Conservation (phyloP, 2,797 vertebrate genomes). For the Pseudochirops cupreus region DNA sequence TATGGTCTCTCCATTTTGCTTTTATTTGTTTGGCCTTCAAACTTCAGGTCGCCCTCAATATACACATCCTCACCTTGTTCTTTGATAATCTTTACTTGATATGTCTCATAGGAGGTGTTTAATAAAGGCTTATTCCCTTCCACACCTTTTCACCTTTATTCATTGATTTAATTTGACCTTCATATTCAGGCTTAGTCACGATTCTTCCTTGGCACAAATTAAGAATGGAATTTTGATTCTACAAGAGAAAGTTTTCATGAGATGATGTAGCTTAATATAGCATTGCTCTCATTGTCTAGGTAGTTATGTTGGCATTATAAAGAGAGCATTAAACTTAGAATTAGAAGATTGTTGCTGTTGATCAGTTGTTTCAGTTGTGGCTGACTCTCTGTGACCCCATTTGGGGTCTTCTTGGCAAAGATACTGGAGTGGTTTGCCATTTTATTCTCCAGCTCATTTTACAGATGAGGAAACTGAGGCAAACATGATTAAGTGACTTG, state of each 20-base stretch:
- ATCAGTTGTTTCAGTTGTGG: background rate
- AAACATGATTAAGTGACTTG: background rate
- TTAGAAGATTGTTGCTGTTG: background rate
- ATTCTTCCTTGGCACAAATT: background rate
- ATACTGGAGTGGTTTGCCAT: background rate
- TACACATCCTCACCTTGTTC: background rate
- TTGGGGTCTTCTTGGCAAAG: background rate
- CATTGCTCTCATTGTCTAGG: background rate
- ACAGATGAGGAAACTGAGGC: background rate
- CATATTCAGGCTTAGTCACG: background rate
- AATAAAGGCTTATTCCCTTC: background rate
- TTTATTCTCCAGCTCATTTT: background rate
- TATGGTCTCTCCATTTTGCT: background rate
- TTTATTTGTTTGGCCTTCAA: background rate
- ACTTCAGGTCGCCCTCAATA: background rate
- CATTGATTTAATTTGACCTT: background rate
- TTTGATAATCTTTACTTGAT: background rate
- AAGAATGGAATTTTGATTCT: background rate
- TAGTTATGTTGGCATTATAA: background rate
- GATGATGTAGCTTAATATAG: background rate
- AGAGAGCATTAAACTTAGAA: background rate
- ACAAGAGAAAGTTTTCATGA: background rate
- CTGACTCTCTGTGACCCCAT: background rate
- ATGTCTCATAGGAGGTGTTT: background rate
- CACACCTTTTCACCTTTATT: background rate